phyloP scores from a whole-genome alignment of 2,113 vertebrate species.

The Tragelaphus scriptus region DNA sequence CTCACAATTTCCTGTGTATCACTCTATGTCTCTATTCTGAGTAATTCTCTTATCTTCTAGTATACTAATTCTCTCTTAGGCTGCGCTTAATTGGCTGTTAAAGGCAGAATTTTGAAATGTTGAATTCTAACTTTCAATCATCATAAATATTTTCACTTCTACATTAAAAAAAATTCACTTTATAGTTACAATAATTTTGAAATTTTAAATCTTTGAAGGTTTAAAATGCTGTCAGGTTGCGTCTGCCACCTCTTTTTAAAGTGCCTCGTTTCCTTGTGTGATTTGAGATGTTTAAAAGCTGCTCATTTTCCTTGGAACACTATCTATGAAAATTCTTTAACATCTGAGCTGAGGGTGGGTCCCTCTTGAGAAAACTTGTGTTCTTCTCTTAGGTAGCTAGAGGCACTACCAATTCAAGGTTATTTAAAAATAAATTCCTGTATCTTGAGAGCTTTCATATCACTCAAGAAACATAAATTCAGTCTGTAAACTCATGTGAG shows the following conservation, averaged over 20 bases:
- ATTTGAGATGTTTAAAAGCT: neutral
- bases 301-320: neutral
- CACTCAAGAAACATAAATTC: neutral
- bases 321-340: neutral
- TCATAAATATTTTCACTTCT: neutral
- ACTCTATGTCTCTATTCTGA: neutral
- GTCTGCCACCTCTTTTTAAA: neutral
- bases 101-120: neutral
- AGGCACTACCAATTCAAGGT: neutral
- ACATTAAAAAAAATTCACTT: neutral
- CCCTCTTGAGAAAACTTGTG: neutral
- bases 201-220: neutral
- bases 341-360: neutral
- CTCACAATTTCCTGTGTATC: neutral
- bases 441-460: neutral
- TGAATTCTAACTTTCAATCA: neutral
- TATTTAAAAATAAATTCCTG: neutral
- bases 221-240: neutral
- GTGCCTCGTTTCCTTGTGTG: neutral
- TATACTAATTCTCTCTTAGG: neutral
- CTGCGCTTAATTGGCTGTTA: neutral
- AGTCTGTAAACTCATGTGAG: neutral
- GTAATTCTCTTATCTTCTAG: neutral
- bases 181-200: neutral
- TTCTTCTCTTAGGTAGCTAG: neutral